A percentile compares a stretch with the other conserved stretches of the same genome.
phyloP scores from a whole-genome alignment of 2,113 vertebrate species.

The Pandion haliaetus region DNA sequence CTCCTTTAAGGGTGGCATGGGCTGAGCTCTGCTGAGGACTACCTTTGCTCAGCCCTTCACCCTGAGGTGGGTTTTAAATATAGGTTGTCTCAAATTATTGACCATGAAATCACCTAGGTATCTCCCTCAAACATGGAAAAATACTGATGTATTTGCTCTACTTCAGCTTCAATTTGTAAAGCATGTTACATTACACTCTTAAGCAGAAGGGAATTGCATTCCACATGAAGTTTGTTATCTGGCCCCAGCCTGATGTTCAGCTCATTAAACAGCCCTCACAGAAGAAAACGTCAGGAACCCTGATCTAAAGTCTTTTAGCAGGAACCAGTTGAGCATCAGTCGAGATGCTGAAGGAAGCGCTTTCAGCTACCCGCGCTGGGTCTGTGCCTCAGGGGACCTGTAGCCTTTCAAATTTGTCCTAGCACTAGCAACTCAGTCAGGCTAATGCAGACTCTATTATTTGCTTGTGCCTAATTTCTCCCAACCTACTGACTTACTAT shows the following conservation, averaged over 20 bases:
- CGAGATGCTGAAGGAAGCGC: neutral
- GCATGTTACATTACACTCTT: neutral
- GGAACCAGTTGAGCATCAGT: neutral
- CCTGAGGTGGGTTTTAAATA: neutral
- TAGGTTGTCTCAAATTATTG: neutral
- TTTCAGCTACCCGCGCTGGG: neutral
- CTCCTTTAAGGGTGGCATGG: neutral
- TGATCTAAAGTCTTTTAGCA: neutral
- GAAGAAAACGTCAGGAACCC: neutral
- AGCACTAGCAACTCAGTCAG: neutral
- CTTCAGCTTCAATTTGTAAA: neutral
- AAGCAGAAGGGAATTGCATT: neutral
- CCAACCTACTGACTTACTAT: neutral
- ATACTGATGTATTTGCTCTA: neutral
- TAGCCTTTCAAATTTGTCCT: neutral
- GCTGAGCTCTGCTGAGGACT: neutral
- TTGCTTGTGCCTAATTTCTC: neutral
- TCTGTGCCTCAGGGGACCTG: neutral
- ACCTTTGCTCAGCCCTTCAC: neutral
- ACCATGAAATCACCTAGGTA: neutral
- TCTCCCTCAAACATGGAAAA: neutral
- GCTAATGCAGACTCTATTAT: neutral
- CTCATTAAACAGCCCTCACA: neutral
- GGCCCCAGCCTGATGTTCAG: neutral
- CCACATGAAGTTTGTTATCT: neutral